A percentile compares a stretch with the other conserved stretches of the same genome.
Conservation (phyloP, 2,797 vertebrate species). For the Fratercula arctica region DNA sequence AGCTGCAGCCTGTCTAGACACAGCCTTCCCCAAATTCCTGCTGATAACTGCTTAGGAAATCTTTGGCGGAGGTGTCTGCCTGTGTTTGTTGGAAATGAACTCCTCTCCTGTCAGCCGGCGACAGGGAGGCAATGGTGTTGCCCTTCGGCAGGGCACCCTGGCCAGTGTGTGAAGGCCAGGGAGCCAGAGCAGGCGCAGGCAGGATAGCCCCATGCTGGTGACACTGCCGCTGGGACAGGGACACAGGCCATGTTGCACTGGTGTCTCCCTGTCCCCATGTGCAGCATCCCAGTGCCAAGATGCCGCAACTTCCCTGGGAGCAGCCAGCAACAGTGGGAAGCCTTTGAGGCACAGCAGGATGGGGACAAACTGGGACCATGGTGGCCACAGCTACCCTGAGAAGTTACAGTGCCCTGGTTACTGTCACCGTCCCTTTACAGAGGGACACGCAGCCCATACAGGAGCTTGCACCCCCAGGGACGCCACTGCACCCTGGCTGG, state of each 20-base stretch:
- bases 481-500: neutral
- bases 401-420: neutral
- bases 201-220: rapidly evolving
- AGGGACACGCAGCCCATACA: neutral
- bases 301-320: rapidly evolving
- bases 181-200: neutral
- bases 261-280: neutral
- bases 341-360: neutral
- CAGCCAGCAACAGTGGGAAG: rapidly evolving
- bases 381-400: neutral
- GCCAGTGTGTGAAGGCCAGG: rapidly evolving
- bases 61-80: neutral
- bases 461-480: neutral
- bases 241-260: rapidly evolving
- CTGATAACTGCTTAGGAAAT: constrained; percentile 30
- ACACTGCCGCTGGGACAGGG: rapidly evolving
- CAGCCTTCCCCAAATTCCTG: constrained; percentile 55
- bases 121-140: rapidly evolving
- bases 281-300: neutral
- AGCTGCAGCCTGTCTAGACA: constrained; percentile 74
- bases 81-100: neutral
- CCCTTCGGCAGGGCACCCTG: neutral
- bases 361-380: neutral
- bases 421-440: neutral
- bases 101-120: rapidly evolving